Percentiles rank a stretch among this genome's conserved stretches.
Conservation (phyloP, 2,888 invertebrate species). For the Ctenicera cuprea region DNA sequence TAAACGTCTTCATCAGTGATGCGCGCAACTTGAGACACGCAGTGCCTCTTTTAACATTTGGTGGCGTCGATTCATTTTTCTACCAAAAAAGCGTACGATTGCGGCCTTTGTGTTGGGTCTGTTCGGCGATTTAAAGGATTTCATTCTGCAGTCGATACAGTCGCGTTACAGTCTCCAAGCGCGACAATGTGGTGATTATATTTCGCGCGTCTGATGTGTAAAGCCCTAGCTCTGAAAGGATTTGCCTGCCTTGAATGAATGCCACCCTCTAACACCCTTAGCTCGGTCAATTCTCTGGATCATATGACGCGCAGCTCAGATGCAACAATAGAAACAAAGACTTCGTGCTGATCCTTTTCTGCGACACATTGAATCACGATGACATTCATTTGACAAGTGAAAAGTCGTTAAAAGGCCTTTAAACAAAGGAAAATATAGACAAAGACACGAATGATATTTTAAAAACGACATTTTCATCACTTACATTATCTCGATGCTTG, state of each 20-base stretch:
- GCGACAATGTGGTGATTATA: conserved; percentile 68
- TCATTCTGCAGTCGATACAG: conserved; percentile 58
- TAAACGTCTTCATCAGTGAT: conserved; percentile 46
- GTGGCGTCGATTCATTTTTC: conserved; percentile 23
- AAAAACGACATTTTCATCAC: neutral
- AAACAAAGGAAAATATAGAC: conserved; percentile 41
- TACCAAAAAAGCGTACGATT: conserved; percentile 14
- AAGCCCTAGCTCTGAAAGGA: conserved; percentile 66
- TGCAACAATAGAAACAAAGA: conserved; percentile 62
- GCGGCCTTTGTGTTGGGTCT: conserved; percentile 21
- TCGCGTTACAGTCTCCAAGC: conserved; percentile 48
- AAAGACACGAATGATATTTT: conserved; percentile 26
- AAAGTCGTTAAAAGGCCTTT: conserved; percentile 48
- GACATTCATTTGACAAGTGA: conserved; percentile 53
- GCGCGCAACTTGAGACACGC: conserved; percentile 35
- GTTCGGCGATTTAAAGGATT: conserved; percentile 58
- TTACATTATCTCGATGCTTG: neutral
- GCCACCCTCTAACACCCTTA: conserved; percentile 59
- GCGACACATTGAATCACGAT: conserved; percentile 49
- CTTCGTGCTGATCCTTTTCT: conserved; percentile 54
- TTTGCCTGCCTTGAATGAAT: conserved; percentile 63
- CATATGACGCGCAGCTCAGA: conserved; percentile 57
- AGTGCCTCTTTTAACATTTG: conserved; percentile 26
- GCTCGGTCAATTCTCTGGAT: conserved; percentile 61
- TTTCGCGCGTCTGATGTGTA: conserved; percentile 66